Evolutionary conservation across 2,797 vertebrate genomes (phyloP).

Genomic region (Takifugu ocellatus): DNA sequence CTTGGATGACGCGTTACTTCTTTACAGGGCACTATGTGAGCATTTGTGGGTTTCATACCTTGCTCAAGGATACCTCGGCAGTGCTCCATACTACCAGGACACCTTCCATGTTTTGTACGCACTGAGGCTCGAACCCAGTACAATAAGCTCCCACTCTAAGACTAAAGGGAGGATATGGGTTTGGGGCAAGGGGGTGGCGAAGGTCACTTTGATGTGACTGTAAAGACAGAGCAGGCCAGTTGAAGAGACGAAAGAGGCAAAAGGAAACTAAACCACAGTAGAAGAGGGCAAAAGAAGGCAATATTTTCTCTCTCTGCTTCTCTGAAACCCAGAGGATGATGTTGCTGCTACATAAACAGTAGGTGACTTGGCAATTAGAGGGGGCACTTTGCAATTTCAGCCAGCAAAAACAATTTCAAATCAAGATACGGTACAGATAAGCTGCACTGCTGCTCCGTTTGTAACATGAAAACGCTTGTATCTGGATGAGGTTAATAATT

Average conservation of each 20-base stretch:
- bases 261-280: constrained; percentile 55
- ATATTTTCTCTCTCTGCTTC: constrained; percentile 7
- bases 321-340: constrained; percentile 48
- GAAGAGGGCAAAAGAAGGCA: constrained; percentile 26
- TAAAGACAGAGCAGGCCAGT: constrained; percentile 65
- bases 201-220: constrained; percentile 74
- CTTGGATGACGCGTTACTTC: no score
- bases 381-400: constrained; percentile 64
- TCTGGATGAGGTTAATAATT: constrained; percentile 25
- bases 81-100: no score
- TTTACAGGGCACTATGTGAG: no score
- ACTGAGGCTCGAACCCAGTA: constrained; percentile 18
- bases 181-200: constrained; percentile 46
- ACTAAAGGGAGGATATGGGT: background rate
- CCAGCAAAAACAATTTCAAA: constrained; percentile 55
- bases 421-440: constrained; percentile 3
- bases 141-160: constrained; percentile 12
- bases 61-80: no score
- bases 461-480: constrained; percentile 5
- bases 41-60: no score
- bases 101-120: no score
- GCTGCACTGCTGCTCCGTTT: constrained; percentile 11
- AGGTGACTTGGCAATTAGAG: constrained; percentile 56
- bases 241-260: constrained; percentile 66
- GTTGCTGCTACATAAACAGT: constrained; percentile 65